Base-by-base conservation (phyloP, 2,113 vertebrate species). In the Acrocephalus kingi region DNA sequence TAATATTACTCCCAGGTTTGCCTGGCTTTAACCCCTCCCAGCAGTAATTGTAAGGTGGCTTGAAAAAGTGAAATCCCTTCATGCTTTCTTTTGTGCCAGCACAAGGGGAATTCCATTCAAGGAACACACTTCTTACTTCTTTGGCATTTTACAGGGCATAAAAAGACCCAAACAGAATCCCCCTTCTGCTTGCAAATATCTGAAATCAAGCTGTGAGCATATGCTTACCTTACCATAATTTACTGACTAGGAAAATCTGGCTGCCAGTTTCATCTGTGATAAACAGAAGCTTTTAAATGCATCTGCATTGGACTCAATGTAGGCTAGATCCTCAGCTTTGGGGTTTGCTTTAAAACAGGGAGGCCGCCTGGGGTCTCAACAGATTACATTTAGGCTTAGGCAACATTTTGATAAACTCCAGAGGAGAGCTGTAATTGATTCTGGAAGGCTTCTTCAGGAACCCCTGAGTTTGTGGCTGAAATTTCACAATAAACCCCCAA, bases 81-180 rank as follows among this genome's bases (percentile, higher is more conserved):
- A 37, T 15, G 8, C n/a, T 41, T 84, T 61, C 24, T 37, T 33
- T 61, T 39, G 30, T 48, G 45, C 22, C 0, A 0, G 13, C 39
- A 71, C 25, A 81, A n/a, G 8, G 13, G 20, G 27, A 92, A 68
- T 68, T 77, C 4, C 20, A 64, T 51, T 54, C 49, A 43, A 45
- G 15, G 30, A 54, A 25, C 10, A 4, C 2, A 5, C 8, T 68
- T 86, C 31, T n/a, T 55, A 19, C 20, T 90, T 83, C n/a, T 86
- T 72, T 0, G 2, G 19, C 15, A 51, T 83, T 92, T 77, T 69
- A 58, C 3, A 22, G 45, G 54, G 23, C 58, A 78, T 51, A 61
- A 56, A 68, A 55, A 76, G 33, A 41, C 43, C 22, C 27, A 64
- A 77, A 46, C 1, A 41, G 48, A 69, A 55, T 49, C 30, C 30